These are phyloP conservation scores for Papilio gigon DNA, from an alignment of 2,888 invertebrate genomes.

Conservation along the genomic window DNA sequence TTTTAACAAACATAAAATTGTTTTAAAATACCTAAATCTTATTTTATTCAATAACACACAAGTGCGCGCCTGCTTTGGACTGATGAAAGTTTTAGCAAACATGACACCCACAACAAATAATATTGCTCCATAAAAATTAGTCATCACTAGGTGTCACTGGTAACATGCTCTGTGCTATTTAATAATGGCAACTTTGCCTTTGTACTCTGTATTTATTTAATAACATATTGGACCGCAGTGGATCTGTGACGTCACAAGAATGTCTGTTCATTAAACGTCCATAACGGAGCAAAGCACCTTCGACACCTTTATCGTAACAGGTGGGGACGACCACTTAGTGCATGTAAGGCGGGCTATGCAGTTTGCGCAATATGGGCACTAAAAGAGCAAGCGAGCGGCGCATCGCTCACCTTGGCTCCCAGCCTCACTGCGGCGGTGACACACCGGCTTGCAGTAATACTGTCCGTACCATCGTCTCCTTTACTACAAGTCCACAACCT, in stretches of 20 bases:
- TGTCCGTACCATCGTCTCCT: neutral
- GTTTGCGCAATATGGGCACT: neutral
- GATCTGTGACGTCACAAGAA: neutral
- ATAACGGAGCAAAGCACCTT: neutral
- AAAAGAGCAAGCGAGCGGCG: conserved; percentile 10
- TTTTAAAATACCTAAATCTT: neutral
- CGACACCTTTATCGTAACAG: neutral
- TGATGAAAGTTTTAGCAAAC: neutral
- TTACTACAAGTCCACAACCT: no score
- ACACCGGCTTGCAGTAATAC: neutral
- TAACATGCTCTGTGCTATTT: neutral
- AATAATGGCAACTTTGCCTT: neutral
- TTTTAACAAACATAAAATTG: conserved; percentile 5
- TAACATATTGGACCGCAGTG: neutral
- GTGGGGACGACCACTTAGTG: neutral
- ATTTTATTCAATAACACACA: neutral
- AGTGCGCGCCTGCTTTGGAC: neutral
- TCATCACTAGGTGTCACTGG: neutral
- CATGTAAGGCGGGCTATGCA: neutral
- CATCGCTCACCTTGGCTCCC: neutral
- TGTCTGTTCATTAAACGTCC: neutral
- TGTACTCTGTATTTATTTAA: neutral
- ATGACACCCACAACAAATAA: neutral
- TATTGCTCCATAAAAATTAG: neutral
- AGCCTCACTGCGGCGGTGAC: neutral